Percentiles rank a stretch among this genome's conserved stretches.
These are phyloP conservation scores for Eugnorisma glareosa DNA, from an alignment of 2,888 invertebrate species.

Conservation along the genomic window DNA sequence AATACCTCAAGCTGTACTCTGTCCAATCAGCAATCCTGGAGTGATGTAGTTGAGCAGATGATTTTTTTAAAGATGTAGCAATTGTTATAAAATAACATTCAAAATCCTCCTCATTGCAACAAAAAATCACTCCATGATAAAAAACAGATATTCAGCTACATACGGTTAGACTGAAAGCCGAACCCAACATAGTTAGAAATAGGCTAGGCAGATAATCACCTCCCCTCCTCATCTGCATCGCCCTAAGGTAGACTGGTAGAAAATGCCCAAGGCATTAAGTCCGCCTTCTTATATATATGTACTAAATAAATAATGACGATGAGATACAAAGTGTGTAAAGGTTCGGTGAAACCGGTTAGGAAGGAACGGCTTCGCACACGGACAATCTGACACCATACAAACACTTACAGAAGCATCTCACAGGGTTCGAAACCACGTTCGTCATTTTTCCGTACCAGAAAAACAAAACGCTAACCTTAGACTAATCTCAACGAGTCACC, in stretches of 20 bases:
- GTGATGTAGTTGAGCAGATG: too few relatives aligned
- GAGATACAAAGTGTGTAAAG: too few relatives aligned
- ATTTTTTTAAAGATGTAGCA: neutral
- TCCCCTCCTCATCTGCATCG: too few relatives aligned
- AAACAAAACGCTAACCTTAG: neutral
- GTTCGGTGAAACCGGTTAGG: too few relatives aligned
- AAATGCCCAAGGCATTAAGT: too few relatives aligned
- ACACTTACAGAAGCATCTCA: neutral
- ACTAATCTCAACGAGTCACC: constrained; percentile 1
- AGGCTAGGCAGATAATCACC: too few relatives aligned
- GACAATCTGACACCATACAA: neutral
- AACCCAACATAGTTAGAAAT: neutral
- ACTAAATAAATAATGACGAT: too few relatives aligned
- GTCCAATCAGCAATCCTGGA: constrained; percentile 43
- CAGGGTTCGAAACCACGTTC: neutral
- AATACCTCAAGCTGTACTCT: constrained; percentile 64
- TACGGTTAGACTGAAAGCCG: neutral
- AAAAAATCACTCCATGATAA: neutral
- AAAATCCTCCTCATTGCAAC: too few relatives aligned
- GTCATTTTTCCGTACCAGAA: neutral
- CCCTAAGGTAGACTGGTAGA: too few relatives aligned
- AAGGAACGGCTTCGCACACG: too few relatives aligned
- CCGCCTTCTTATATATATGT: too few relatives aligned
- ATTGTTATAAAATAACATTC: neutral
- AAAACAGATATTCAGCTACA: neutral